phyloP scores from a whole-genome alignment of 1,140 invertebrate species.

The Brachionus rubens region DNA sequence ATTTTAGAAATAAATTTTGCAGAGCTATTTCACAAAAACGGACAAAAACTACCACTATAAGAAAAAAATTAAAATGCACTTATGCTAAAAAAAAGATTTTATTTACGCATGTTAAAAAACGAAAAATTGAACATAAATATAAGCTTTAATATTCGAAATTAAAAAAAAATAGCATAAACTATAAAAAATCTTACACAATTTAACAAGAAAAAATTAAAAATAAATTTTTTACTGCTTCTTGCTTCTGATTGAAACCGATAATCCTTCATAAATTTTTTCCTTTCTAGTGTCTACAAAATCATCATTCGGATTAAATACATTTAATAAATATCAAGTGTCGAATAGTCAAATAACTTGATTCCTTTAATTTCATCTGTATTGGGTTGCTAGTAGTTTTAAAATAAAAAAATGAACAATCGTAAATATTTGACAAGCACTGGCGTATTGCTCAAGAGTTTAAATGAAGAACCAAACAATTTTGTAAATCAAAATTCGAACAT shows the following conservation, averaged over 20 bases:
- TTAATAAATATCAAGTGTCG: not conserved
- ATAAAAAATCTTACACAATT: constrained; percentile 2
- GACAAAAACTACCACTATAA: no score
- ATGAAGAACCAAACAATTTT: constrained; percentile 32
- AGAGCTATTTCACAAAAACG: no score
- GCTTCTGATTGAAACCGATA: not conserved
- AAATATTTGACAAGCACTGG: constrained; percentile 44
- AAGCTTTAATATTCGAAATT: no score
- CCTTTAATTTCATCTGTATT: no score
- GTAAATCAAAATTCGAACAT: constrained; percentile 2
- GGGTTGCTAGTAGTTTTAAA: no score
- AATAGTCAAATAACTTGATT: not conserved
- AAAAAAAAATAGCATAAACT: no score
- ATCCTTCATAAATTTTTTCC: constrained; percentile 32
- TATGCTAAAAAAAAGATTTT: not conserved
- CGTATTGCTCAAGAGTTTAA: constrained; percentile 18
- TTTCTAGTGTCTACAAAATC: not conserved
- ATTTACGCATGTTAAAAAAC: no score
- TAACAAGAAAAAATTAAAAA: not conserved
- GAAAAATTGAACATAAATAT: constrained; percentile 25
- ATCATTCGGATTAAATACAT: not conserved
- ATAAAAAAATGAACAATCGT: constrained; percentile 35
- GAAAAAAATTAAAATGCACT: no score
- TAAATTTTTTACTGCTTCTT: constrained; percentile 15
- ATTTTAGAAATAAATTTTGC: no score